Evolutionary conservation across 2,888 invertebrate species (phyloP).

Genomic region (Plagiodera versicolora): DNA sequence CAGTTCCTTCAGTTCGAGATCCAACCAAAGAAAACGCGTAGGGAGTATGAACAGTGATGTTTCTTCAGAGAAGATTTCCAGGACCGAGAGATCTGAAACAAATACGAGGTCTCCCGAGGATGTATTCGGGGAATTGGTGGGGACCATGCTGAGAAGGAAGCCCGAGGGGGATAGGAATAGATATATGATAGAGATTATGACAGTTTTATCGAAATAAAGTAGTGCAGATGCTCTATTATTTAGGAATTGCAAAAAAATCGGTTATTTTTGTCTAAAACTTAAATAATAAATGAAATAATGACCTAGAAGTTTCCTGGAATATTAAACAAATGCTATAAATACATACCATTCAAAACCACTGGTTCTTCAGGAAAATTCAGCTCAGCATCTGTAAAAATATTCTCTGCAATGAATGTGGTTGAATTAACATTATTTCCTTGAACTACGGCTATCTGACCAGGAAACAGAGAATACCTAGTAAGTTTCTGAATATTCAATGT

Average conservation of each 20-base stretch:
- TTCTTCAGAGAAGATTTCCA: conserved; percentile 23
- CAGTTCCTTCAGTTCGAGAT: conserved; percentile 32
- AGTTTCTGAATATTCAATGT: conserved; percentile 58
- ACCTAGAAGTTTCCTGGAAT: neutral
- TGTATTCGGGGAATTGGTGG: conserved; percentile 45
- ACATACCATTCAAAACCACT: conserved; percentile 50
- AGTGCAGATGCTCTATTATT: neutral
- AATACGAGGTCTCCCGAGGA: conserved; percentile 40
- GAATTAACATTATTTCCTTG: conserved; percentile 74
- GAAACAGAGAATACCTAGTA: conserved; percentile 70
- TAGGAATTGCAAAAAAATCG: no score
- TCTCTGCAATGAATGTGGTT: conserved; percentile 66
- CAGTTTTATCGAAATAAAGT: conserved; percentile 40
- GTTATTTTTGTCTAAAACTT: no score
- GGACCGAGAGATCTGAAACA: conserved; percentile 10
- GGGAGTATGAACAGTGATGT: conserved; percentile 30
- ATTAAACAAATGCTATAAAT: no score
- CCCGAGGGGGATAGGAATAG: conserved; percentile 42
- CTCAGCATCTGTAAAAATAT: conserved; percentile 63
- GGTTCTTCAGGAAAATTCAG: conserved; percentile 53
- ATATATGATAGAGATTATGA: conserved; percentile 48
- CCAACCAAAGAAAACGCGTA: conserved; percentile 27
- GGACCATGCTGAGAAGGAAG: conserved; percentile 42
- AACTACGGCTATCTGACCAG: conserved; percentile 78
- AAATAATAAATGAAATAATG: no score